Evolutionary conservation across 2,888 invertebrate genomes (phyloP), one percentile per base, ranked within the genome.

Genomic region (Eremobia ochroleuca): DNA sequence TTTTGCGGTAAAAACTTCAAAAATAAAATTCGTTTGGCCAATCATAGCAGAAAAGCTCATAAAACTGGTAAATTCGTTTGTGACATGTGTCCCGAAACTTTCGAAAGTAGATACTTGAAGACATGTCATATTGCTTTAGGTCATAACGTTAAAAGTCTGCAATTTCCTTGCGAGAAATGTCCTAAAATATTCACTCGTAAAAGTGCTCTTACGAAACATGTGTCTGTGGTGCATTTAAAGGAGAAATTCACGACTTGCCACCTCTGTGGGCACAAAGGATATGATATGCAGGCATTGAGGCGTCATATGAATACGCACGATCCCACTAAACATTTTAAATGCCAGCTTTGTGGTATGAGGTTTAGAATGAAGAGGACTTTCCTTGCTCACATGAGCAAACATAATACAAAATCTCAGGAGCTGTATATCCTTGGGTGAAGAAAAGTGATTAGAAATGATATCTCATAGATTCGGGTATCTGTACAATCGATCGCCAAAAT

Each of bases 341-440:
- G 97, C 81, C 90, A 91, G 4, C 85, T 93, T 69, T 97, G 97
- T 81, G 93, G 93, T 6, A 94, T 95, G 77, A 91, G 91, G 1
- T 97, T 96, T 81, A 94, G 66, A 11, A 73, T 66, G 37, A 72
- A 70, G n/a, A 83, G 72, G 34, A 73, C 65, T 61, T 64, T 76
- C 0, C 9, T 62, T 37, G n/a, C 43, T 55, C 88, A 89, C 64
- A 40, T 71, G 61, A 34, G 4, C 0, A 85, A 64, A 31, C 82
- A 85, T 71, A n/a, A 52, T 64, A 64, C 43, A 9, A 15, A n/a
- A 0, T 9, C 9, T 18, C 43, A 58, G 3, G 55, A 65, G 34
- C 4, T 31, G 18, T 72, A 25, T 55, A 79, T 65, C 15, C 71
- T 59, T 52, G 85, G 81, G 31, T 79, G 25, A 83, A 13, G 13